phyloP scores from a whole-genome alignment of 30 jellyfish, hydroid and myxozoan genomes.

The Turritopsis dohrnii region DNA sequence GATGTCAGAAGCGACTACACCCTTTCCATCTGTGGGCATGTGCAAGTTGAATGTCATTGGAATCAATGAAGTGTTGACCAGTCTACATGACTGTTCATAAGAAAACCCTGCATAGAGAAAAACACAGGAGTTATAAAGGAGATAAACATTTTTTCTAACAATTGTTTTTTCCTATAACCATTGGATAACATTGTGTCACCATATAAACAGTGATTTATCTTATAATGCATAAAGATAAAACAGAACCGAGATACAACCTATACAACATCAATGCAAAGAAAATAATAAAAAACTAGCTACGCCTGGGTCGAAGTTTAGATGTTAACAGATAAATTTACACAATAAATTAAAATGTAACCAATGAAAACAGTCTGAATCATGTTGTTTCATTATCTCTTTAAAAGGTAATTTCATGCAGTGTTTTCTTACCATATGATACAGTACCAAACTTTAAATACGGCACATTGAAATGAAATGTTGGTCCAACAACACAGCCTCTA shows the following conservation, averaged over 20 bases:
- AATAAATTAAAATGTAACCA: no score
- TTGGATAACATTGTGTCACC: no score
- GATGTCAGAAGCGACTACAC: constrained; percentile 61
- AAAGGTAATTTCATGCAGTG: no score
- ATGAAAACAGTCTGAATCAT: no score
- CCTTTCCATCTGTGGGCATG: constrained; percentile 92
- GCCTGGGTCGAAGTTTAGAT: no score
- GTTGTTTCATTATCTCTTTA: no score
- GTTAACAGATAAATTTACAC: no score
- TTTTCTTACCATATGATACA: constrained; percentile 72
- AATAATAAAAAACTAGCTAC: no score
- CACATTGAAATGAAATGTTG: constrained; percentile 83
- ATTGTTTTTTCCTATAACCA: no score
- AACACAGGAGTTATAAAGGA: neutral
- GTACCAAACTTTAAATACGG: constrained; percentile 55
- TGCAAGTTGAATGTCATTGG: constrained; percentile 82
- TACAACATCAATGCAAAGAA: neutral
- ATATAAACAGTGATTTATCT: neutral
- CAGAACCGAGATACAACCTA: neutral
- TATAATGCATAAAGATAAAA: neutral
- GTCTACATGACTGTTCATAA: constrained; percentile 51
- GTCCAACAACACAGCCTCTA: constrained; percentile 86
- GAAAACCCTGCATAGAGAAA: constrained; percentile 53
- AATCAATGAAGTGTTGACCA: constrained; percentile 77
- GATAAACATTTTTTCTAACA: constrained; percentile 1